These are phyloP conservation scores for Pantala flavescens DNA, from an alignment of 1,140 invertebrate genomes.

Conservation along the genomic window DNA sequence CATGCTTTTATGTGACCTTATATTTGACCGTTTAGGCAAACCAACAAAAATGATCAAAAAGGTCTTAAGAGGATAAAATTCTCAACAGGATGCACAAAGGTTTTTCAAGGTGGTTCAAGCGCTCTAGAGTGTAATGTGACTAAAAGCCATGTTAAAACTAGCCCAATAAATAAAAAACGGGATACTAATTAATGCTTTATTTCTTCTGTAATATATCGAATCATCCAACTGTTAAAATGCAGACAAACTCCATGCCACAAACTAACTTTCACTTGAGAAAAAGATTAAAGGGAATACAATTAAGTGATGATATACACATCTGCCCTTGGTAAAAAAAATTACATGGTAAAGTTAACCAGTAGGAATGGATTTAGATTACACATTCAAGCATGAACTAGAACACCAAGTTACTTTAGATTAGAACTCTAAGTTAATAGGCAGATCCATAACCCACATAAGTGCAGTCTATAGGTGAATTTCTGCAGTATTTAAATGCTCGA, in stretches of 20 bases:
- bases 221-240: slow-evolving; percentile 1
- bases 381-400: slow-evolving; percentile 2
- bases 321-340: background rate
- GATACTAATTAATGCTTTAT: slow-evolving; percentile 8
- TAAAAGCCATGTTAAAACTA: background rate
- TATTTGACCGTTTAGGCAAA: too few species aligned
- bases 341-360: background rate
- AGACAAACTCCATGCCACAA: background rate
- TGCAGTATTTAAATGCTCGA: slow-evolving; percentile 6
- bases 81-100: too few species aligned
- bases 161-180: background rate
- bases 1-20: too few species aligned
- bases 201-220: background rate
- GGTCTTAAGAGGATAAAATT: too few species aligned
- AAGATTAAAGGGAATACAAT: background rate
- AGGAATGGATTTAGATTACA: background rate
- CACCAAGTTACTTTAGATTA: background rate
- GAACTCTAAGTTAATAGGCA: background rate
- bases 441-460: background rate
- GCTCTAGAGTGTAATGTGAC: too few species aligned
- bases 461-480: background rate
- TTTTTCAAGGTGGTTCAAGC: too few species aligned
- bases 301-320: background rate
- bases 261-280: background rate
- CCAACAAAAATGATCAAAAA: too few species aligned